Conservation (phyloP, 2,113 vertebrate species). For the Zosterops borbonicus region DNA sequence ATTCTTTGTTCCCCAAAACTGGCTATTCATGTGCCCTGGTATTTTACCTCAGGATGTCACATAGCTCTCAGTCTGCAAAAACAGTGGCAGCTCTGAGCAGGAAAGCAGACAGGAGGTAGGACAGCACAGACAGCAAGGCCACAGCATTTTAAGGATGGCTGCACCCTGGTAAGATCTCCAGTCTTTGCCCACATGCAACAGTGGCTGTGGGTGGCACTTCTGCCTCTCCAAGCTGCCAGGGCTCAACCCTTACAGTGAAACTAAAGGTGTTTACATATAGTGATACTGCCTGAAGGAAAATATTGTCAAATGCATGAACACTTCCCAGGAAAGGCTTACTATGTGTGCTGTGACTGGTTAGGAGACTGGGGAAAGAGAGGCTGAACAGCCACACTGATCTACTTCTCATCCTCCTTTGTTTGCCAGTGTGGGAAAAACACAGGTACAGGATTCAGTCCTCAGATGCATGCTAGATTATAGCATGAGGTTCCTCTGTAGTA, state of each 20-base stretch:
- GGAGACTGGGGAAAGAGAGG: neutral
- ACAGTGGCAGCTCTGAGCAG: neutral
- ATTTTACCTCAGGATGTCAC: neutral
- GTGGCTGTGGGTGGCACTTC: neutral
- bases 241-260: neutral
- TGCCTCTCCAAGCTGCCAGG: neutral
- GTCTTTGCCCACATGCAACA: neutral
- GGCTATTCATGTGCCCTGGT: neutral
- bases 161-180: neutral
- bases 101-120: neutral
- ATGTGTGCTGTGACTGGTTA: fast-evolving
- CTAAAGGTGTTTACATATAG: neutral
- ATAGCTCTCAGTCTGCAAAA: neutral
- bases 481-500: neutral
- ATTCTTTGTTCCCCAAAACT: neutral
- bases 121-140: neutral
- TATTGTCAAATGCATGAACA: neutral
- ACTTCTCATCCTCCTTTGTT: neutral
- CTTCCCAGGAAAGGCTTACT: neutral
- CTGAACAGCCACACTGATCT: neutral
- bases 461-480: neutral
- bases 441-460: neutral
- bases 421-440: neutral
- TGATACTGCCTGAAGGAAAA: neutral
- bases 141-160: neutral